A percentile compares a stretch with the other conserved stretches of the same genome.
Evolutionary conservation across 2,797 vertebrate genomes (phyloP).

Genomic region (Distichodus sexfasciatus): DNA sequence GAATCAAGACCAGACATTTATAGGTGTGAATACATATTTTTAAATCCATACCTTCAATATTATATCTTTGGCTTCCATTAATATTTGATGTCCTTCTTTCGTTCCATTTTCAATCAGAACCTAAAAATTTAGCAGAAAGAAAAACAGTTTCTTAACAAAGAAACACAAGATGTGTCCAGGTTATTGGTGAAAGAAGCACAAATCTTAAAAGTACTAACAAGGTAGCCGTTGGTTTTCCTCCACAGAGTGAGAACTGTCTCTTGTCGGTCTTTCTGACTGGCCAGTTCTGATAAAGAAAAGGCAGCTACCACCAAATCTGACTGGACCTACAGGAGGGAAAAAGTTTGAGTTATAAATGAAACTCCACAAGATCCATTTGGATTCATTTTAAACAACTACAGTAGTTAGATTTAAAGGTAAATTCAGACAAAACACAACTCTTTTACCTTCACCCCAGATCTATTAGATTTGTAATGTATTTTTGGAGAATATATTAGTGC

Average conservation of each 20-base stretch:
- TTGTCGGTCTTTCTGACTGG: conserved; percentile 61
- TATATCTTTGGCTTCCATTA: conserved; percentile 84
- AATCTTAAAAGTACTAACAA: conserved; percentile 65
- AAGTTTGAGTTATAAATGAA: conserved; percentile 4
- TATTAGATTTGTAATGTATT: no score
- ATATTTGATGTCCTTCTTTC: conserved; percentile 81
- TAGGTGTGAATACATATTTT: no score
- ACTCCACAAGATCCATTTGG: not conserved
- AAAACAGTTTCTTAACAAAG: not conserved
- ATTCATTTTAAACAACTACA: no score
- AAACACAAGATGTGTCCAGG: not conserved
- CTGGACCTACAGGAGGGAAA: conserved; percentile 70
- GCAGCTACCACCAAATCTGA: conserved; percentile 81
- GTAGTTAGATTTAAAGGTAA: no score
- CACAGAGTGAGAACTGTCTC: conserved; percentile 75
- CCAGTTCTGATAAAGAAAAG: conserved; percentile 81
- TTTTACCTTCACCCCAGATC: no score
- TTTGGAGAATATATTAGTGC: no score
- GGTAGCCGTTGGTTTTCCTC: conserved; percentile 82
- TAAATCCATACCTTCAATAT: conserved; percentile 68
- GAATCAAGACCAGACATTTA: no score
- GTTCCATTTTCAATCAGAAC: conserved; percentile 86
- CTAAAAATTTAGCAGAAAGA: conserved; percentile 56
- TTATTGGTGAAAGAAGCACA: not conserved
- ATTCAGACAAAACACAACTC: no score